Percentiles rank a stretch among this genome's conserved stretches.
phyloP scores from a whole-genome alignment of 30 jellyfish, hydroid and myxozoan species.

The Hydractinia echinata region DNA sequence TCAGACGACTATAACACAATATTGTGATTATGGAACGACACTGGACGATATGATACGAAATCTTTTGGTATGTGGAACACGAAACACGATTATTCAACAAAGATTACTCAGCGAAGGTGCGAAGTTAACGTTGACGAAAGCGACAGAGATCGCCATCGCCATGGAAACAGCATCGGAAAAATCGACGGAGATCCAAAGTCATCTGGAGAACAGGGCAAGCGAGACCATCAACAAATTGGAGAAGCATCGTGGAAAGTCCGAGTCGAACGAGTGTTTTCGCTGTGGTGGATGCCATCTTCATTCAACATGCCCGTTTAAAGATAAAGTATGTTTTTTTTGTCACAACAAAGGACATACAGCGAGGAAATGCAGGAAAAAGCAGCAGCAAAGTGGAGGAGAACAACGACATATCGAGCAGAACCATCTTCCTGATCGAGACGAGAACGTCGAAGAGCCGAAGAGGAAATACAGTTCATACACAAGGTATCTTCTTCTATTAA shows the following conservation, averaged over 20 bases:
- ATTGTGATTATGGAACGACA: conserved; percentile 10
- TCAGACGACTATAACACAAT: too few species aligned
- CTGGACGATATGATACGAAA: too few species aligned
- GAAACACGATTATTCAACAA: neutral
- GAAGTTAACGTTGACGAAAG: neutral
- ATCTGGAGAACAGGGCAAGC: conserved; percentile 11
- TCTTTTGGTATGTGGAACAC: conserved; percentile 8
- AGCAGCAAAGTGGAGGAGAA: neutral
- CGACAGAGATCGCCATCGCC: conserved; percentile 12
- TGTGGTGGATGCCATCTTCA: conserved; percentile 1
- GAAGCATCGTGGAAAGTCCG: conserved; percentile 8
- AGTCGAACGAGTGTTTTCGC: neutral
- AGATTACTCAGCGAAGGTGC: conserved; percentile 14
- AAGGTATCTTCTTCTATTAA: neutral
- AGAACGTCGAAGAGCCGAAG: neutral
- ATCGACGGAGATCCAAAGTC: conserved; percentile 13
- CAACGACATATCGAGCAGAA: conserved; percentile 8
- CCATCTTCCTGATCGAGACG: neutral
- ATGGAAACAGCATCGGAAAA: conserved; percentile 8
- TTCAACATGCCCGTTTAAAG: neutral
- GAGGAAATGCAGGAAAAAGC: conserved; percentile 8
- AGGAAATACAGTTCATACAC: neutral
- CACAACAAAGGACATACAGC: neutral
- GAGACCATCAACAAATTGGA: conserved; percentile 8
- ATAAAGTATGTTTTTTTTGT: too few species aligned